These are phyloP conservation scores for Xiphophorus maculatus DNA, from an alignment of 2,113 vertebrate species.

Conservation along the genomic window DNA sequence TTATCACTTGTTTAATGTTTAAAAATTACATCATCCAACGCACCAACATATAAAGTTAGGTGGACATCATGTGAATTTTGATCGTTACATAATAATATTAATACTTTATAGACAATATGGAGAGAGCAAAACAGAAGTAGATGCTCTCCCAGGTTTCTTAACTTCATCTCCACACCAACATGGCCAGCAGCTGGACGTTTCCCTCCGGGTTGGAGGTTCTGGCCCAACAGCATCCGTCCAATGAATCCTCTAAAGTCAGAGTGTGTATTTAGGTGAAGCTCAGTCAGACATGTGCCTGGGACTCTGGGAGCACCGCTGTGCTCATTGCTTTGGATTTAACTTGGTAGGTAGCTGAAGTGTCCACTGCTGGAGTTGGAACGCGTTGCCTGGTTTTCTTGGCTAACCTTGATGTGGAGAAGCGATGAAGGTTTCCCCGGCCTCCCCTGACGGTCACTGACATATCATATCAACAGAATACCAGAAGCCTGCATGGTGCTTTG, in stretches of 20 bases:
- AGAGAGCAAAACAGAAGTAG: slow-evolving; percentile 29
- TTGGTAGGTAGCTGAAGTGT: not conserved
- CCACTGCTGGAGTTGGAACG: not conserved
- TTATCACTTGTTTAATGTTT: too few relatives aligned
- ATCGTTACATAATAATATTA: too few relatives aligned
- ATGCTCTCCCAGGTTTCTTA: not conserved
- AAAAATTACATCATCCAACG: too few relatives aligned
- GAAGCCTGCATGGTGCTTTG: slow-evolving; percentile 52
- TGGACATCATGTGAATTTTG: too few relatives aligned
- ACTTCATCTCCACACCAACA: slow-evolving; percentile 49
- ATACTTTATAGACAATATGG: slow-evolving; percentile 7
- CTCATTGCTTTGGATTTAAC: slow-evolving; percentile 14
- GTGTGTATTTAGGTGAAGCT: slow-evolving; percentile 16
- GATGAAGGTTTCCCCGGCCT: slow-evolving; percentile 55
- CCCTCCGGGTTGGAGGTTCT: slow-evolving; percentile 39
- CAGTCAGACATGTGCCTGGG: slow-evolving; percentile 18
- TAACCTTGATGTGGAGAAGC: slow-evolving; percentile 64
- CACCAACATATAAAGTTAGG: too few relatives aligned
- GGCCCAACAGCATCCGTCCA: slow-evolving; percentile 12
- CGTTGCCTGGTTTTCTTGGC: slow-evolving; percentile 27
- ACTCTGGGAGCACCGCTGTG: not conserved
- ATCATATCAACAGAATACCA: slow-evolving; percentile 55
- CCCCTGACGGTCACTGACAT: slow-evolving; percentile 63
- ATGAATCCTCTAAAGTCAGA: slow-evolving; percentile 14
- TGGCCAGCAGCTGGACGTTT: slow-evolving; percentile 51